Evolutionary conservation across 1,140 invertebrate genomes (phyloP), one percentile per base, ranked within the genome.

Genomic region (Lucilia sericata): DNA sequence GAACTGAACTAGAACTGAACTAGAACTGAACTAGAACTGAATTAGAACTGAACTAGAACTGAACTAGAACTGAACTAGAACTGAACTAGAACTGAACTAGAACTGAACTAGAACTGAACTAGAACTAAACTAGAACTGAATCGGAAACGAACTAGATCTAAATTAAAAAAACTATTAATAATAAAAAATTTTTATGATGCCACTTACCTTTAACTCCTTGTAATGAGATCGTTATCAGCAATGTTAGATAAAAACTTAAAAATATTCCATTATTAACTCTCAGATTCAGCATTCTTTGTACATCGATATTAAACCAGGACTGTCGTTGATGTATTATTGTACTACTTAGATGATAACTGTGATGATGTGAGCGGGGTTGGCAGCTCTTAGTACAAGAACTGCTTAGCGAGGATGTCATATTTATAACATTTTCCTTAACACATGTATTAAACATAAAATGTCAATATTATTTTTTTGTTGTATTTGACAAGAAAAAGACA

Each of bases 371-470:
- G 10, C 30, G 42, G 21, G n/a, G 19, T 13, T 49, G 42, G 42
- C 42, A 80, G 76, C 76, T 80, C 76, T 47, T 80, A 25, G 13
- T 25, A 80, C 5, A 80, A 51, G 42, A 80, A 80, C 76, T 80
- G 47, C 42, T 49, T 47, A 8, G 7, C 5, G 7, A 17, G 5
- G 42, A 51, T 25, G 76, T 49, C n/a, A 49, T 80, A 49, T 47
- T 80, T 80, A 80, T 30, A 49, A 21, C 76, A 80, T 80, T 80
- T 70, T 70, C 65, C n/a, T 70, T 4, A 34, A 36, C 74, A 19
- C 34, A 17, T 14, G 12, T 42, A 76, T 19, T 2, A 80, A n/a
- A 80, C 42, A 80, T 80, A 80, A 80, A 80, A 49, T 76, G 34
- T 17, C 36, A 42, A 14, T 36, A 3, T 76, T 75, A 8, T 4